Conservation (phyloP, 2,888 invertebrate species). For the Drosophila pseudotalamancana region DNA sequence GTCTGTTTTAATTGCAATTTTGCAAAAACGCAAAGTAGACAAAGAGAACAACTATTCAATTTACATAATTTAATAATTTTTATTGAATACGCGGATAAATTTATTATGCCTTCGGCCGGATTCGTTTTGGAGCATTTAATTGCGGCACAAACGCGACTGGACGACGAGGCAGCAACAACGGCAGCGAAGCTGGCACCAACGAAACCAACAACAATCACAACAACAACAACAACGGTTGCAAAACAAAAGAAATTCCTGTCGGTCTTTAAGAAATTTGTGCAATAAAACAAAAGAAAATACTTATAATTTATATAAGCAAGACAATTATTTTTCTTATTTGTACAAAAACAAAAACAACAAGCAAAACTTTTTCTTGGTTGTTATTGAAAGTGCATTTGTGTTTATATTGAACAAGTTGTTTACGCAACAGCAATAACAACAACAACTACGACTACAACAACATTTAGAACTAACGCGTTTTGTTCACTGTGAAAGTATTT, state of each 20-base stretch:
- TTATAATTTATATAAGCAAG: conserved; percentile 31
- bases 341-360: conserved; percentile 21
- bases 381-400: conserved; percentile 20
- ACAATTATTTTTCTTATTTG: conserved; percentile 32
- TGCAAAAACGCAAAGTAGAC: conserved; percentile 1
- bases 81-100: conserved; percentile 27
- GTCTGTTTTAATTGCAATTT: conserved; percentile 7
- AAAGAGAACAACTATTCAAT: conserved; percentile 16
- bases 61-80: conserved; percentile 23
- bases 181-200: conserved; percentile 18
- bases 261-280: conserved; percentile 72
- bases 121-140: conserved; percentile 83
- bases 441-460: conserved; percentile 18
- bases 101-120: conserved; percentile 83
- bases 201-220: conserved; percentile 14
- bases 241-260: conserved; percentile 69
- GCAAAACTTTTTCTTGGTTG: conserved; percentile 11
- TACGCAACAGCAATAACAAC: conserved; percentile 44
- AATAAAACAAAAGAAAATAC: conserved; percentile 48
- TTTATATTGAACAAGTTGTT: conserved; percentile 42
- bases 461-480: conserved; percentile 31
- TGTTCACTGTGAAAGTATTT: conserved; percentile 19
- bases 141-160: conserved; percentile 74
- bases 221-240: conserved; percentile 15
- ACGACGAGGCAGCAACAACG: conserved; percentile 50